Evolutionary conservation across 1,140 invertebrate species (phyloP).

Genomic region (Achatina immaculata): DNA sequence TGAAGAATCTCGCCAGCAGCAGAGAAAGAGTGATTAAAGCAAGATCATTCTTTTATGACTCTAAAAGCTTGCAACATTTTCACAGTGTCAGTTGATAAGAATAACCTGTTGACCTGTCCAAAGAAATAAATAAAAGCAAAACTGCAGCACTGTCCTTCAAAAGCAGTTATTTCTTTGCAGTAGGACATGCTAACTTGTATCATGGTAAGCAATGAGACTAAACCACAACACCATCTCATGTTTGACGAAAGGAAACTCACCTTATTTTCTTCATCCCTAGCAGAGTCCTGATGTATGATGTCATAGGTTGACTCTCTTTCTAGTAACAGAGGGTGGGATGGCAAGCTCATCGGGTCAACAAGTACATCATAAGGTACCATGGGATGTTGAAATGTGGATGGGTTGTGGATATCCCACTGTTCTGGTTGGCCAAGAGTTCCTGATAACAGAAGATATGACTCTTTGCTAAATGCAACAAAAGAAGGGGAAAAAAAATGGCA

Average conservation of each 20-base stretch:
- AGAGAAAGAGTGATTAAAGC: too few relatives aligned
- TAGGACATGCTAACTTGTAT: too few relatives aligned
- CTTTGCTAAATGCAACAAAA: neutral
- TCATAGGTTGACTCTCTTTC: constrained; percentile 57
- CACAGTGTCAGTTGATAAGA: too few relatives aligned
- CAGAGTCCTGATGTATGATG: constrained; percentile 55
- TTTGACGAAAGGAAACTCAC: constrained; percentile 24
- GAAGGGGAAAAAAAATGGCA: neutral
- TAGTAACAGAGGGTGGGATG: constrained; percentile 62
- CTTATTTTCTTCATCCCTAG: constrained; percentile 44
- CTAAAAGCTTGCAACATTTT: too few relatives aligned
- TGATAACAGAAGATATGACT: constrained; percentile 41
- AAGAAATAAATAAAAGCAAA: too few relatives aligned
- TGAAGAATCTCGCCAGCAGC: too few relatives aligned
- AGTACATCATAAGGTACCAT: constrained; percentile 72
- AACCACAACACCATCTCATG: too few relatives aligned
- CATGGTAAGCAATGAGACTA: too few relatives aligned
- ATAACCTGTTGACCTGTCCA: too few relatives aligned
- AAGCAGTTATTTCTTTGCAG: too few relatives aligned
- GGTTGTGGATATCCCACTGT: constrained; percentile 69
- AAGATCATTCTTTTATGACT: too few relatives aligned
- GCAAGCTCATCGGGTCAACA: constrained; percentile 69
- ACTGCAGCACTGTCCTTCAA: too few relatives aligned
- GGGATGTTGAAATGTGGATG: constrained; percentile 67
- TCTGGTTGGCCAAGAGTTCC: constrained; percentile 71